These are phyloP conservation scores for Salpingus planirostris DNA, from an alignment of 2,888 invertebrate species.

Conservation along the genomic window DNA sequence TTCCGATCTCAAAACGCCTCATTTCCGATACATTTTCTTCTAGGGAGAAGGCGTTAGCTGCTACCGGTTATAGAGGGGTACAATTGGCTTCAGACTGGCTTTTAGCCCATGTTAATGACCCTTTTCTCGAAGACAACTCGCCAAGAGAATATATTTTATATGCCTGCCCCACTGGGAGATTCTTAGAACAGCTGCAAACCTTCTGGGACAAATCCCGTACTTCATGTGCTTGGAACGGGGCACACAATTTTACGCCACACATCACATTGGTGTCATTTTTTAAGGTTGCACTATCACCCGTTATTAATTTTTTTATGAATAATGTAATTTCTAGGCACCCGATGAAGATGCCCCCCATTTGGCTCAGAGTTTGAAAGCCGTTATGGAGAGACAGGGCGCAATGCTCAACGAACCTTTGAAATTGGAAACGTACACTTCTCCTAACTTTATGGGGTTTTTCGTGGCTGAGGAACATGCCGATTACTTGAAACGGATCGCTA, in stretches of 20 bases:
- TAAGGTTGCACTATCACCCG: slow-evolving; percentile 48
- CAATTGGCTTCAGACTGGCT: slow-evolving; percentile 88
- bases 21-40: slow-evolving; percentile 26
- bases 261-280: slow-evolving; percentile 86
- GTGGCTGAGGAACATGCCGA: slow-evolving; percentile 75
- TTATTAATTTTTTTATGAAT: background rate
- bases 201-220: slow-evolving; percentile 73
- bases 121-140: slow-evolving; percentile 63
- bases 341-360: slow-evolving; percentile 64
- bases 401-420: slow-evolving; percentile 57
- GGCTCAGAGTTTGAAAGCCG: slow-evolving; percentile 60
- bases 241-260: slow-evolving; percentile 84
- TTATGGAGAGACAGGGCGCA: slow-evolving; percentile 63
- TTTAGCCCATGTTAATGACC: slow-evolving; percentile 80
- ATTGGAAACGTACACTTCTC: slow-evolving; percentile 75
- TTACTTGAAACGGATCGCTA: slow-evolving; percentile 67
- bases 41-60: slow-evolving; percentile 82
- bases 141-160: slow-evolving; percentile 83
- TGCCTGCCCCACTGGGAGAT: slow-evolving; percentile 71
- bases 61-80: slow-evolving; percentile 80
- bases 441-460: slow-evolving; percentile 87
- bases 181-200: slow-evolving; percentile 61
- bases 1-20: slow-evolving; percentile 1
- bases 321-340: slow-evolving; percentile 51
- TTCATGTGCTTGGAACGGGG: slow-evolving; percentile 78